A percentile compares a stretch with the other conserved stretches of the same genome.
Conservation (phyloP, 92 coral and sea anemone genomes). For the Umimayanthus chanpuru region DNA sequence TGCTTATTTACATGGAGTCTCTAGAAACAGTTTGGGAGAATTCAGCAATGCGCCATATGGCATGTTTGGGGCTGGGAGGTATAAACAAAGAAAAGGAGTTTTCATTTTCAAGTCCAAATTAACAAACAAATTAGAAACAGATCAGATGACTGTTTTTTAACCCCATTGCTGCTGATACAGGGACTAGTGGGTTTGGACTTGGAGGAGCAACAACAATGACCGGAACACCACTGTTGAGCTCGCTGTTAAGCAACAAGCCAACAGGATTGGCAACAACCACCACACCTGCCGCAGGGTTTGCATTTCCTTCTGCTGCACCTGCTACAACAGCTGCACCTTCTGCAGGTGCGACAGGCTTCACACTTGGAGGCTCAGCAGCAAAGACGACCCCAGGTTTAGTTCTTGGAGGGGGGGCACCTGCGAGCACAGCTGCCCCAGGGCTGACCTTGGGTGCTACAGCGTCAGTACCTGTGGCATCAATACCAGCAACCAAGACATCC, state of each 20-base stretch:
- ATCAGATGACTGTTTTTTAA: neutral
- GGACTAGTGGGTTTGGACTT: conserved; percentile 43
- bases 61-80: too few species aligned
- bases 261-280: conserved; percentile 8
- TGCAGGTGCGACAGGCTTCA: conserved; percentile 32
- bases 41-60: too few species aligned
- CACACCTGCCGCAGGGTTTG: neutral
- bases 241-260: conserved; percentile 19
- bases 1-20: too few species aligned
- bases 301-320: conserved; percentile 32
- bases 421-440: conserved; percentile 35
- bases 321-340: conserved; percentile 25
- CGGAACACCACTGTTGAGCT: conserved; percentile 16
- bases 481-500: conserved; percentile 24
- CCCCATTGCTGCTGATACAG: conserved; percentile 35
- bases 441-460: neutral
- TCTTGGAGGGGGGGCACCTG: conserved; percentile 41
- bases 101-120: too few species aligned
- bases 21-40: too few species aligned
- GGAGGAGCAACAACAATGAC: conserved; percentile 30
- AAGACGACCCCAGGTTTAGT: conserved; percentile 46
- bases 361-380: conserved; percentile 17
- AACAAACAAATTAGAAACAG: neutral
- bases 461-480: conserved; percentile 15
- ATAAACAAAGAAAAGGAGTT: too few species aligned